Percentiles rank a stretch among this genome's conserved stretches.
phyloP scores from a whole-genome alignment of 2,888 invertebrate species.

The Xestia ashworthii region DNA sequence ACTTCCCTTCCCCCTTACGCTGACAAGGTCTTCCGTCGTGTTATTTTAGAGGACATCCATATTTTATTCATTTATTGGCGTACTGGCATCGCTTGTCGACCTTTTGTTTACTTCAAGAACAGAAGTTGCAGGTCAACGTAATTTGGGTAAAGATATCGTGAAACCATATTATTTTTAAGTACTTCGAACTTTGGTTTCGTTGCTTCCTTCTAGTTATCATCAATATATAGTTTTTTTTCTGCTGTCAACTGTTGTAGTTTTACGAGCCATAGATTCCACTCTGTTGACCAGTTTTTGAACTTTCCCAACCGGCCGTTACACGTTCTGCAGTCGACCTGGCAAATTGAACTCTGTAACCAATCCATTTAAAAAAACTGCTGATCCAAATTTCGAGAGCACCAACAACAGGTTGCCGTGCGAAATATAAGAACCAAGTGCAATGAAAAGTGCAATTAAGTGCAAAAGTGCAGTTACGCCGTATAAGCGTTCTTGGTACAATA shows the following conservation, averaged over 20 bases:
- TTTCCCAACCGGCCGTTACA: not conserved
- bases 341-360: constrained; percentile 21
- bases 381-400: constrained; percentile 14
- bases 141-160: constrained; percentile 28
- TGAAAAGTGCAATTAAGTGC: constrained; percentile 38
- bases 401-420: constrained; percentile 41
- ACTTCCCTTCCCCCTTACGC: constrained; percentile 47
- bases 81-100: constrained; percentile 42
- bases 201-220: not conserved
- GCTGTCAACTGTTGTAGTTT: not conserved
- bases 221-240: not conserved
- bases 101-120: constrained; percentile 43
- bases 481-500: constrained; percentile 59
- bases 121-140: constrained; percentile 38
- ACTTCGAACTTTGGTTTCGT: constrained; percentile 17
- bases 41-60: constrained; percentile 55
- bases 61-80: constrained; percentile 60
- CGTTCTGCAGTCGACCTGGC: not conserved
- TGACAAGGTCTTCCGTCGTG: constrained; percentile 57
- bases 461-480: constrained; percentile 44
- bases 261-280: not conserved
- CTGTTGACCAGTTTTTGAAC: not conserved
- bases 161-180: constrained; percentile 1
- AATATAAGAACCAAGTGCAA: constrained; percentile 43
- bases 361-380: constrained; percentile 31